These are phyloP conservation scores for Petrolisthes cinctipes DNA, from an alignment of 2,888 invertebrate species.

Conservation along the genomic window DNA sequence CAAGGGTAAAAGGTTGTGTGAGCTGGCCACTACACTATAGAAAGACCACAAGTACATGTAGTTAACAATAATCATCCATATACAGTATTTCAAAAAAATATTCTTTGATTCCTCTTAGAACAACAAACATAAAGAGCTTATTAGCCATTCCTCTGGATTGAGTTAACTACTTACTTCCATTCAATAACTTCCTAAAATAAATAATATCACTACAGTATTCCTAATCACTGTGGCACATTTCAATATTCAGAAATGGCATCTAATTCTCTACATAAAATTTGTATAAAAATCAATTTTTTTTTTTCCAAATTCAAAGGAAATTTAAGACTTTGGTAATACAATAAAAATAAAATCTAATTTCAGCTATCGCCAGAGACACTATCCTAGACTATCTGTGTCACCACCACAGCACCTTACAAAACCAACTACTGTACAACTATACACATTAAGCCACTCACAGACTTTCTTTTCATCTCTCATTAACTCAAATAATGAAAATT, in stretches of 20 bases:
- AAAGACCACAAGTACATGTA: conserved; percentile 44
- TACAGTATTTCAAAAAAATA: conserved; percentile 50
- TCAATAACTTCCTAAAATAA: conserved; percentile 38
- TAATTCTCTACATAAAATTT: conserved; percentile 49
- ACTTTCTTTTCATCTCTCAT: not conserved
- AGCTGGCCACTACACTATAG: conserved; percentile 27
- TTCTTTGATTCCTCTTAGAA: conserved; percentile 57
- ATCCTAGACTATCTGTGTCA: not conserved
- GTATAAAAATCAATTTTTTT: conserved; percentile 46
- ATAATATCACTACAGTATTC: conserved; percentile 53
- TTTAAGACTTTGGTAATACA: conserved; percentile 53
- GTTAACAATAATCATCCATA: conserved; percentile 51
- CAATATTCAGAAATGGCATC: conserved; percentile 41
- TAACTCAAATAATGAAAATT: not conserved
- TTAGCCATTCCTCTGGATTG: conserved; percentile 48
- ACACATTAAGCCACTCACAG: conserved; percentile 35
- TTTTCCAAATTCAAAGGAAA: conserved; percentile 51
- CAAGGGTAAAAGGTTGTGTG: conserved; percentile 26
- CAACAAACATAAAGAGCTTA: conserved; percentile 48
- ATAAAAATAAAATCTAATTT: conserved; percentile 59
- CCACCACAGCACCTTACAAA: conserved; percentile 15
- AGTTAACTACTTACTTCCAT: conserved; percentile 24
- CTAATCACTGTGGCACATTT: conserved; percentile 42
- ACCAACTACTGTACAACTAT: conserved; percentile 27
- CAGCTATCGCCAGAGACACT: conserved; percentile 46